Evolutionary conservation across 2,888 invertebrate species (phyloP).

Genomic region (Pyrochroa serraticornis): DNA sequence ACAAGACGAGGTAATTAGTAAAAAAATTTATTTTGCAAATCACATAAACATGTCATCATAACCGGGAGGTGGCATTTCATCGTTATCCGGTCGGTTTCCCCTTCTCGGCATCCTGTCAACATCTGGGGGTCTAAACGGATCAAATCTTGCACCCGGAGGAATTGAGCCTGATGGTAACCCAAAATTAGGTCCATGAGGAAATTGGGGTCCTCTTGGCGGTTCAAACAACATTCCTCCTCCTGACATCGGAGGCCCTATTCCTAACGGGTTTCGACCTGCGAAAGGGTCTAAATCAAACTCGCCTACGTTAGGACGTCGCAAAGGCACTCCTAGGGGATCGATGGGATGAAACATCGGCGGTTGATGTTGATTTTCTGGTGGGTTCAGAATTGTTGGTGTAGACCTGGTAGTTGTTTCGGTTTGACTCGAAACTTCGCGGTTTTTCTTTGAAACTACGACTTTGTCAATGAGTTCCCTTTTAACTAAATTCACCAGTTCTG

Average conservation of each 20-base stretch:
- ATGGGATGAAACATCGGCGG: slow-evolving; percentile 2
- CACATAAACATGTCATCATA: slow-evolving; percentile 80
- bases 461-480: slow-evolving; percentile 72
- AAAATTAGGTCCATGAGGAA: slow-evolving; percentile 37
- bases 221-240: slow-evolving; percentile 80
- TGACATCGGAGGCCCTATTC: slow-evolving; percentile 44
- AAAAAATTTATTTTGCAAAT: slow-evolving; percentile 31
- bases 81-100: slow-evolving; percentile 67
- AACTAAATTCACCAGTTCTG: slow-evolving; percentile 66
- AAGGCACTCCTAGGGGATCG: slow-evolving; percentile 5
- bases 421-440: slow-evolving; percentile 41
- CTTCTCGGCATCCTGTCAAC: slow-evolving; percentile 57
- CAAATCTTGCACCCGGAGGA: slow-evolving; percentile 84
- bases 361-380: not conserved
- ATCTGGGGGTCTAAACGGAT: slow-evolving; percentile 77
- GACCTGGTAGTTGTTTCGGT: slow-evolving; percentile 32
- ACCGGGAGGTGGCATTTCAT: slow-evolving; percentile 78
- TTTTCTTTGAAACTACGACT: slow-evolving; percentile 55
- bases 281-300: slow-evolving; percentile 82
- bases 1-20: slow-evolving; percentile 55
- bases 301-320: slow-evolving; percentile 61
- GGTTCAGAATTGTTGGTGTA: not conserved
- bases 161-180: slow-evolving; percentile 60
- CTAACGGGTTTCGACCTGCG: slow-evolving; percentile 55
- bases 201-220: slow-evolving; percentile 59